These are phyloP conservation scores for Agrypnia vestita DNA, from an alignment of 1,140 invertebrate genomes.

Conservation along the genomic window DNA sequence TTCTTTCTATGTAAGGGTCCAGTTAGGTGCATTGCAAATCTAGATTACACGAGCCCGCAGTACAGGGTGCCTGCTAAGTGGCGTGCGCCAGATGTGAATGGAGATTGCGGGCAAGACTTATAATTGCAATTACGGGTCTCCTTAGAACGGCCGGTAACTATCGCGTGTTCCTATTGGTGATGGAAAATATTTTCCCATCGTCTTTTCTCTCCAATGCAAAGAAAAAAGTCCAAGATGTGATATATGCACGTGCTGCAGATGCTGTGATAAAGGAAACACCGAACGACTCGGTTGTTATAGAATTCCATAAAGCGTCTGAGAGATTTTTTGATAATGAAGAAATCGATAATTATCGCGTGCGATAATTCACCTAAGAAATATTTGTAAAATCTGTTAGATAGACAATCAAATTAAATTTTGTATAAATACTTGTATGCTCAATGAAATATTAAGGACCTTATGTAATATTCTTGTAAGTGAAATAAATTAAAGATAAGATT, in stretches of 20 bases:
- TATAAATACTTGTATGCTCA: no score
- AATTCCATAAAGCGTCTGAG: conserved; percentile 27
- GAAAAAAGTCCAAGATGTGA: conserved; percentile 42
- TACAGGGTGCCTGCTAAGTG: conserved; percentile 32
- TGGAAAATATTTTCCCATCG: conserved; percentile 38
- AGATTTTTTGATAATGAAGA: conserved; percentile 12
- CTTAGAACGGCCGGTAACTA: neutral
- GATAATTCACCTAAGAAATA: no score
- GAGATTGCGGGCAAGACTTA: conserved; percentile 26
- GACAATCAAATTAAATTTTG: no score
- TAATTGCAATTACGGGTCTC: conserved; percentile 39
- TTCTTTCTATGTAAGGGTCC: conserved; percentile 23
- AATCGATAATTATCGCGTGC: no score
- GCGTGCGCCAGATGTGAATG: conserved; percentile 43
- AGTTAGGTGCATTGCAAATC: conserved; percentile 20
- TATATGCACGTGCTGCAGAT: conserved; percentile 38
- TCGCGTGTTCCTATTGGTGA: conserved; percentile 36
- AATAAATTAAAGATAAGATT: no score
- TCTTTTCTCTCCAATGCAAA: conserved; percentile 16
- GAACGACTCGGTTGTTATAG: conserved; percentile 31
- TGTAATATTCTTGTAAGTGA: no score
- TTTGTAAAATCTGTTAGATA: no score
- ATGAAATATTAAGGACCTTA: no score
- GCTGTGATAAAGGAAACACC: conserved; percentile 32
- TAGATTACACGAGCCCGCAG: conserved; percentile 11